Base-by-base conservation (phyloP, 1,140 invertebrate species). In the Chrysopa pallens region DNA sequence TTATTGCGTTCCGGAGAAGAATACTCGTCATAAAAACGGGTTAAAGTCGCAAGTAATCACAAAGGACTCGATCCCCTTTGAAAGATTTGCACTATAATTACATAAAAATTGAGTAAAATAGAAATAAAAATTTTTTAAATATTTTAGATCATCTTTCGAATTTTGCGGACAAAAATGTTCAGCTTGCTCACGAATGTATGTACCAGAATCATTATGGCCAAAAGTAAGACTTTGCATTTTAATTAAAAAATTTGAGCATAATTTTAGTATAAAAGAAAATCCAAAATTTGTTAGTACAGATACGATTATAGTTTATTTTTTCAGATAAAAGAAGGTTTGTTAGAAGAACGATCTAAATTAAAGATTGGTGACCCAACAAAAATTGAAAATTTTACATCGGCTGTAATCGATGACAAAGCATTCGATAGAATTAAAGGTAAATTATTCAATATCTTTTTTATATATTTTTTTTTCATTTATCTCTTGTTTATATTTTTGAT, bases 151-250 rank as follows among this genome's bases (percentile, higher is more conserved):
- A 42, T 78, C 94, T 17, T 99, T 97, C 63, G 96, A 99, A 67
- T 91, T 74, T 58, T 86, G 82, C 56, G 96, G 96, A 5, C 96
- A 99, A 62, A 99, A 99, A 61, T 99, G 96, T 63, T 98, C 93
- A 4, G 96, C 96, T 9, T 96, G 92, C 57, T 95, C 92, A 29
- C 73, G 95, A 56, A 76, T 94, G 64, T 99, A 97, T 64, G 78
- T 96, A 36, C 93, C 95, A 2, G 73, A 84, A 56, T 93, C 88
- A 4, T 57, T 95, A 13, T 96, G 90, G 88, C 70, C 76, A 35
- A 63, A 85, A 53, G 73, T 87, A 58, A 23, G 17, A 23, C 17
- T 23, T 23, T 23, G 2, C 17, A 23, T 23, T 23, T 23, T 5
- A 5, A 23, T 23, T 23, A 23, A 23, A 23, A 23, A 23, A 23